These are phyloP conservation scores for Ceyx erithaca DNA, from an alignment of 2,797 vertebrate species.

Conservation along the genomic window DNA sequence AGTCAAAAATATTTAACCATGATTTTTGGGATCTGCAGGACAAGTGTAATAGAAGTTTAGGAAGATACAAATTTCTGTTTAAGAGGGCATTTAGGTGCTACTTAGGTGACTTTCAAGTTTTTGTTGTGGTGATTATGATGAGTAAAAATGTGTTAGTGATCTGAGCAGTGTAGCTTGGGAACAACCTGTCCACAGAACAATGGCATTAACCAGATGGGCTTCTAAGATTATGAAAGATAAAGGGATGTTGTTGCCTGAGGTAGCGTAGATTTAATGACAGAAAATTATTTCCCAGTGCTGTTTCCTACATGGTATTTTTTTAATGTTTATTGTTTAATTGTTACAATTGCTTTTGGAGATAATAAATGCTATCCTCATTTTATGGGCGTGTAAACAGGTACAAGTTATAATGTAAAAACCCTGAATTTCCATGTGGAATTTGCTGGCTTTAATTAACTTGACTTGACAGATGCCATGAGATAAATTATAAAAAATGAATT, in stretches of 20 bases:
- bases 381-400: constrained; percentile 36
- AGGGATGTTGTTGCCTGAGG: background rate
- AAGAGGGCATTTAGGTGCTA: background rate
- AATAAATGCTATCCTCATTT: constrained; percentile 10
- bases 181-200: background rate
- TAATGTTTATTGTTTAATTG: constrained; percentile 43
- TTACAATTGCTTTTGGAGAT: constrained; percentile 27
- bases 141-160: background rate
- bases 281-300: background rate
- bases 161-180: background rate
- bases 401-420: constrained; percentile 41
- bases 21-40: background rate
- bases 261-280: background rate
- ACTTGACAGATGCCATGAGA: background rate
- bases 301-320: background rate
- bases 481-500: constrained; percentile 6
- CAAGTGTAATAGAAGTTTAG: background rate
- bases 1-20: background rate
- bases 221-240: constrained; percentile 3
- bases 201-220: background rate
- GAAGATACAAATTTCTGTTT: background rate
- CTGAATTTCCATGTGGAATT: constrained; percentile 49
- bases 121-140: background rate
- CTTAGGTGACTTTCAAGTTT: background rate
- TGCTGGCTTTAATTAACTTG: constrained; percentile 8